A percentile compares a stretch with the other conserved stretches of the same genome.
These are phyloP conservation scores for Ardeotis arabs DNA, from an alignment of 2,113 vertebrate species.

Conservation along the genomic window DNA sequence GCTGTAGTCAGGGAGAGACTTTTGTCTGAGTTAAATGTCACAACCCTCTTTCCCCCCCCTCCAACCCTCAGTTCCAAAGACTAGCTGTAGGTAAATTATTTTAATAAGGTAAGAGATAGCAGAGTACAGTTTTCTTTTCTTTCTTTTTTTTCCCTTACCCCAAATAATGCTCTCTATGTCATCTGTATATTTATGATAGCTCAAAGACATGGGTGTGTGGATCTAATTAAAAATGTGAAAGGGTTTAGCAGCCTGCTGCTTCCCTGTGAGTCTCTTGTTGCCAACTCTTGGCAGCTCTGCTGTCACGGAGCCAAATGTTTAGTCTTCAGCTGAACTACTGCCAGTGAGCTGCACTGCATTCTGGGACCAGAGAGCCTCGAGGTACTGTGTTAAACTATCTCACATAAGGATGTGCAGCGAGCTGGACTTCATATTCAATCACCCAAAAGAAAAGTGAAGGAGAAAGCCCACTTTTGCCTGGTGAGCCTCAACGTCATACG, in stretches of 20 bases:
- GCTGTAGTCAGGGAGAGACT: background rate
- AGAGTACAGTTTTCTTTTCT: slow-evolving; percentile 33
- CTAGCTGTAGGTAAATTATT: slow-evolving; percentile 72
- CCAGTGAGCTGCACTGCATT: slow-evolving; percentile 88
- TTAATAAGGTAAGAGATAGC: slow-evolving; percentile 73
- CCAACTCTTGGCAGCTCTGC: slow-evolving; percentile 95
- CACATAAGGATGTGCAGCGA: slow-evolving; percentile 57
- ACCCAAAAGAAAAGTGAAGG: slow-evolving; percentile 38
- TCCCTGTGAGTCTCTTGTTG: slow-evolving; percentile 88
- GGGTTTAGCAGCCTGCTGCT: slow-evolving; percentile 96
- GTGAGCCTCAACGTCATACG: background rate
- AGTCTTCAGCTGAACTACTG: slow-evolving; percentile 94
- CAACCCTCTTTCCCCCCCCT: background rate
- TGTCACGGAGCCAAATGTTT: slow-evolving; percentile 97
- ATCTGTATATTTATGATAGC: slow-evolving; percentile 96
- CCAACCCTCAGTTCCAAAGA: background rate
- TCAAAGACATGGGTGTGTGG: slow-evolving; percentile 99
- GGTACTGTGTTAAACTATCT: slow-evolving; percentile 67
- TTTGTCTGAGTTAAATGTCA: slow-evolving; percentile 12
- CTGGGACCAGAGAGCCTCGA: slow-evolving; percentile 81
- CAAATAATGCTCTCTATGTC: slow-evolving; percentile 90
- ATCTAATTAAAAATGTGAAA: slow-evolving; percentile 99
- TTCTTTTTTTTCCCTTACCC: slow-evolving; percentile 56
- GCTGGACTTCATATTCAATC: slow-evolving; percentile 45
- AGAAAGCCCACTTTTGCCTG: slow-evolving; percentile 38